These are phyloP conservation scores for Trichogramma dendrolimi DNA, from an alignment of 2,888 invertebrate genomes.

Conservation along the genomic window DNA sequence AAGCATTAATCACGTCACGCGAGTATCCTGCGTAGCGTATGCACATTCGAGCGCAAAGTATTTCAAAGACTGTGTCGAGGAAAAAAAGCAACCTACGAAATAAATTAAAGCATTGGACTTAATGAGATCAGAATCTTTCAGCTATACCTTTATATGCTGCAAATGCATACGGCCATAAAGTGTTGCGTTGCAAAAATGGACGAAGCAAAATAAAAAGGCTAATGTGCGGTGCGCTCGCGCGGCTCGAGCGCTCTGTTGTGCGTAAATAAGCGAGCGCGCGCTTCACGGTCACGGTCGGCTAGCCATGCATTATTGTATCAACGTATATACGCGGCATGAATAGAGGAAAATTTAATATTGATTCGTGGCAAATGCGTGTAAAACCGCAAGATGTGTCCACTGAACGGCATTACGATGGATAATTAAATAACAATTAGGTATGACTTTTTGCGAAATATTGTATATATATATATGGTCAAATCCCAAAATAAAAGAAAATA, in stretches of 20 bases:
- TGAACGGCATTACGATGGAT: conserved; percentile 34
- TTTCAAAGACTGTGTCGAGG: neutral
- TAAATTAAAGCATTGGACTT: neutral
- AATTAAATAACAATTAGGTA: conserved; percentile 49
- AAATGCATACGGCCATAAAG: neutral
- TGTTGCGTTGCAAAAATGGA: neutral
- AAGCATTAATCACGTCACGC: conserved; percentile 14
- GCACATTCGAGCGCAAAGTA: no score
- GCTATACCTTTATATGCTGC: no score
- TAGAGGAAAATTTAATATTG: conserved; percentile 36
- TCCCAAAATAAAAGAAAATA: no score
- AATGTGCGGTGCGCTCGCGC: neutral
- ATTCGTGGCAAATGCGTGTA: conserved; percentile 44
- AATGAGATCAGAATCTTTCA: conserved; percentile 16
- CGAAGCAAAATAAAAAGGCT: neutral
- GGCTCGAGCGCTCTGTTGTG: no score
- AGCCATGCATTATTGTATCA: conserved; percentile 9
- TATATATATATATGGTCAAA: no score
- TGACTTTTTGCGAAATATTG: no score
- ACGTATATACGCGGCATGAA: no score
- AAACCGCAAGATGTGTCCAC: conserved; percentile 34
- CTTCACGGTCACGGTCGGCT: conserved; percentile 34
- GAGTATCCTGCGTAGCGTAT: neutral
- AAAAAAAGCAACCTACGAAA: conserved; percentile 4
- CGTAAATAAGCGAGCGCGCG: neutral